Evolutionary conservation across 2,888 invertebrate species (phyloP).

Genomic region (Plagodis dolabraria): DNA sequence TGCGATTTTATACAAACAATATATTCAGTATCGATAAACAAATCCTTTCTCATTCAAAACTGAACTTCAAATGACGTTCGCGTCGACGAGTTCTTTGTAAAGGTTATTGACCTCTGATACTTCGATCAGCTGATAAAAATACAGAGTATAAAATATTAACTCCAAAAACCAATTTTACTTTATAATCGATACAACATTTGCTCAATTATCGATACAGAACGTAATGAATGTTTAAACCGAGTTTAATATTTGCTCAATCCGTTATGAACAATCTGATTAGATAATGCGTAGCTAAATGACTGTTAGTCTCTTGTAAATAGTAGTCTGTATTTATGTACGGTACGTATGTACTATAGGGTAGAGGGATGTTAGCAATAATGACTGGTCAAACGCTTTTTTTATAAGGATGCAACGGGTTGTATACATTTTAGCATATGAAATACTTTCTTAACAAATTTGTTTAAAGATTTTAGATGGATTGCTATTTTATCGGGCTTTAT

Average conservation of each 20-base stretch:
- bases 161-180: no score
- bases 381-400: constrained; percentile 73
- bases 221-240: neutral
- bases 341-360: constrained; percentile 65
- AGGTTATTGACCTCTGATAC: neutral
- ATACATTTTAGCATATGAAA: constrained; percentile 23
- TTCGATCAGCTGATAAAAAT: neutral
- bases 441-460: constrained; percentile 3
- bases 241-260: constrained; percentile 29
- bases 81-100: no score
- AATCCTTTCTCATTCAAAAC: no score
- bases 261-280: constrained; percentile 23
- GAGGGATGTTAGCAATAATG: constrained; percentile 80
- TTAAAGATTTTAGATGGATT: neutral
- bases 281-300: constrained; percentile 43
- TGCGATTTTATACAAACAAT: no score
- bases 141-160: neutral
- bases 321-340: constrained; percentile 76
- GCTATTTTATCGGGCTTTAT: neutral
- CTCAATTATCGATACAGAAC: neutral
- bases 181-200: neutral
- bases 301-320: constrained; percentile 80
- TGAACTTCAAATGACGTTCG: no score
- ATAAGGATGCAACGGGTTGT: constrained; percentile 29
- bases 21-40: neutral